Conservation (phyloP, 2,888 invertebrate species). For the Orchestes rusci region DNA sequence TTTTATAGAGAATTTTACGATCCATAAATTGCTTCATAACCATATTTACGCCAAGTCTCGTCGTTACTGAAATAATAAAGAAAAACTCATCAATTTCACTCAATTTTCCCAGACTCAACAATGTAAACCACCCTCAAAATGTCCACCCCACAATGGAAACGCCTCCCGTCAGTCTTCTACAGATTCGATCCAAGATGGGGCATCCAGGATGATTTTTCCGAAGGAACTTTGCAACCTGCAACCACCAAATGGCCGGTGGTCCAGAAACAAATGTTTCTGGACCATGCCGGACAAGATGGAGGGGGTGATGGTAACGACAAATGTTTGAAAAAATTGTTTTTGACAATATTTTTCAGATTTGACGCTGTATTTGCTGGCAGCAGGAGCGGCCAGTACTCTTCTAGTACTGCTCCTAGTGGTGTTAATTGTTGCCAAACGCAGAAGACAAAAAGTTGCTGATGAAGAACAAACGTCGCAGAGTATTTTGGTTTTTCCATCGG, state of each 20-base stretch:
- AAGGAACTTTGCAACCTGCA: background rate
- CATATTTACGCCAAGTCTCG: too few species aligned
- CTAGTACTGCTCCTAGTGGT: constrained; percentile 39
- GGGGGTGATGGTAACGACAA: background rate
- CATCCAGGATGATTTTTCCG: constrained; percentile 1
- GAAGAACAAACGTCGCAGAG: constrained; percentile 49
- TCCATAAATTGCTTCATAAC: too few species aligned
- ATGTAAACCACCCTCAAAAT: constrained; percentile 10
- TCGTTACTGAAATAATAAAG: too few species aligned
- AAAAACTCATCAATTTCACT: too few species aligned
- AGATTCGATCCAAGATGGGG: constrained; percentile 16
- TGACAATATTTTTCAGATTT: too few species aligned
- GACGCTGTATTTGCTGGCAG: constrained; percentile 34
- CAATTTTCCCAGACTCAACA: too few species aligned
- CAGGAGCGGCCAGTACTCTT: constrained; percentile 38
- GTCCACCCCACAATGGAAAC: constrained; percentile 19
- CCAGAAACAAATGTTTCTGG: constrained; percentile 14
- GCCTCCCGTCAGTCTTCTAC: constrained; percentile 8
- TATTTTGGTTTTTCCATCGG: constrained; percentile 58
- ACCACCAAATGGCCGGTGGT: constrained; percentile 17
- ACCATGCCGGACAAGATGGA: background rate
- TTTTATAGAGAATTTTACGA: too few species aligned
- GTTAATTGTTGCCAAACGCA: constrained; percentile 41
- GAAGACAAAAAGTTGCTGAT: constrained; percentile 43
- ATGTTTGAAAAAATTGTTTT: too few species aligned